phyloP scores from a whole-genome alignment of 2,888 invertebrate species.

The Agrochola litura region DNA sequence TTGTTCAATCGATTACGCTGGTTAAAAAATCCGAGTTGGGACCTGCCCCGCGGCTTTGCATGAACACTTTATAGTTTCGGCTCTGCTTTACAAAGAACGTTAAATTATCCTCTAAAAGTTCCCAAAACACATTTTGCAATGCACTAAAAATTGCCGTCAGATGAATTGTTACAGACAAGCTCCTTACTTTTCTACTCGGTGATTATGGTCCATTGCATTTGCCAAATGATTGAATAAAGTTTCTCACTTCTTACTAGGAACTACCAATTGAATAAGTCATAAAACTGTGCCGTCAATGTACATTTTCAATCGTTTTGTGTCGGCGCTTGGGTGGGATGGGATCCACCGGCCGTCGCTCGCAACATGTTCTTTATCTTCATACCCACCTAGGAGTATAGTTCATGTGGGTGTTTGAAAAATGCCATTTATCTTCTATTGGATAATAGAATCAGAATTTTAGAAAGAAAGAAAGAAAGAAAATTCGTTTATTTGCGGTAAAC shows the following conservation, averaged over 20 bases:
- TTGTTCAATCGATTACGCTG: conserved; percentile 56
- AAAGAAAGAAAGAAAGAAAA: too few relatives aligned
- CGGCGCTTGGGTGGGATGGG: conserved; percentile 69
- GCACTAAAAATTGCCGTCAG: conserved; percentile 19
- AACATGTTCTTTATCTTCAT: conserved; percentile 65
- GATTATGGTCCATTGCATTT: conserved; percentile 51
- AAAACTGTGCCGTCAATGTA: conserved; percentile 71
- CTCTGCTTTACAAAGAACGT: conserved; percentile 48
- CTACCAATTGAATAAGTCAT: conserved; percentile 71
- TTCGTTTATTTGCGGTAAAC: too few relatives aligned
- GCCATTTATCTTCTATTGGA: conserved; percentile 54
- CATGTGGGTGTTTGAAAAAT: conserved; percentile 63
- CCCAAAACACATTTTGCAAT: conserved; percentile 46
- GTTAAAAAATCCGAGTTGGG: conserved; percentile 60
- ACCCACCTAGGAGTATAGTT: conserved; percentile 49
- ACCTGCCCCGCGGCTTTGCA: conserved; percentile 52
- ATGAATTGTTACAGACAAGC: conserved; percentile 16
- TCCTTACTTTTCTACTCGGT: conserved; percentile 16
- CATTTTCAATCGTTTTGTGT: conserved; percentile 69
- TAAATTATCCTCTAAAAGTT: conserved; percentile 50
- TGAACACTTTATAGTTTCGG: conserved; percentile 49
- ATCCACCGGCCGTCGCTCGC: conserved; percentile 45
- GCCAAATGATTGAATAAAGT: conserved; percentile 53
- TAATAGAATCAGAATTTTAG: conserved; percentile 49
- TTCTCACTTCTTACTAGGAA: conserved; percentile 64